These are phyloP conservation scores for Galemys pyrenaicus DNA, from an alignment of 2,113 vertebrate species.

Conservation along the genomic window DNA sequence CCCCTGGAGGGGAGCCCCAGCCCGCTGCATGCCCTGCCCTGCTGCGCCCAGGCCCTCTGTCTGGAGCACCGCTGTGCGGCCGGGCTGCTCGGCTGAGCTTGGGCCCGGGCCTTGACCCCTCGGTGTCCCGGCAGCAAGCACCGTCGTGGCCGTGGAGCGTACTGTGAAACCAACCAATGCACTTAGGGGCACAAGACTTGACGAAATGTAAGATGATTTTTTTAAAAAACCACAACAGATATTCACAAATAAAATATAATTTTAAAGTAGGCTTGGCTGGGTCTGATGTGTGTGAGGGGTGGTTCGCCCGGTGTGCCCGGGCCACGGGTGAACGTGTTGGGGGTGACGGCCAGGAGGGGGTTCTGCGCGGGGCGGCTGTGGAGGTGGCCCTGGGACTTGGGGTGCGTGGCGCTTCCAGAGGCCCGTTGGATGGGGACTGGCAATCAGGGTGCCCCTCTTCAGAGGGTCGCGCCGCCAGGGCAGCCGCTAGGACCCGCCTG, in stretches of 20 bases:
- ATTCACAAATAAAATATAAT: slow-evolving; percentile 85
- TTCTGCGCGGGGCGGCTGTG: too few species aligned
- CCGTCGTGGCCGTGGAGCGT: slow-evolving; percentile 75
- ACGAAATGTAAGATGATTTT: slow-evolving; percentile 79
- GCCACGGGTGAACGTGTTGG: rapidly evolving
- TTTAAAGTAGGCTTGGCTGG: slow-evolving; percentile 79
- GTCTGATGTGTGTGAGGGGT: slow-evolving; percentile 13
- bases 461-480: too few species aligned
- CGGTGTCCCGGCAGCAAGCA: slow-evolving; percentile 86
- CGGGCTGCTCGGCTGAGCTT: background rate
- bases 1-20: background rate
- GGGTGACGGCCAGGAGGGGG: background rate
- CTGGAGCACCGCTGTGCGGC: too few species aligned
- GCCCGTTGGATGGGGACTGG: background rate
- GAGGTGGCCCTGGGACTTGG: background rate
- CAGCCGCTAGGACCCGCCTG: too few species aligned
- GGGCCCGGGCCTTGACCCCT: too few species aligned
- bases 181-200: slow-evolving; percentile 75
- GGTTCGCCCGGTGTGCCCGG: background rate
- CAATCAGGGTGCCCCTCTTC: too few species aligned
- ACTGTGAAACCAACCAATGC: slow-evolving; percentile 84
- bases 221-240: background rate
- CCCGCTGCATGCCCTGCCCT: background rate
- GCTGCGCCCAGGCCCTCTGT: too few species aligned
- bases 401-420: background rate